Percentiles rank a stretch among this genome's conserved stretches.
phyloP scores from a whole-genome alignment of 2,888 invertebrate genomes.

The Drosophila gaucha region DNA sequence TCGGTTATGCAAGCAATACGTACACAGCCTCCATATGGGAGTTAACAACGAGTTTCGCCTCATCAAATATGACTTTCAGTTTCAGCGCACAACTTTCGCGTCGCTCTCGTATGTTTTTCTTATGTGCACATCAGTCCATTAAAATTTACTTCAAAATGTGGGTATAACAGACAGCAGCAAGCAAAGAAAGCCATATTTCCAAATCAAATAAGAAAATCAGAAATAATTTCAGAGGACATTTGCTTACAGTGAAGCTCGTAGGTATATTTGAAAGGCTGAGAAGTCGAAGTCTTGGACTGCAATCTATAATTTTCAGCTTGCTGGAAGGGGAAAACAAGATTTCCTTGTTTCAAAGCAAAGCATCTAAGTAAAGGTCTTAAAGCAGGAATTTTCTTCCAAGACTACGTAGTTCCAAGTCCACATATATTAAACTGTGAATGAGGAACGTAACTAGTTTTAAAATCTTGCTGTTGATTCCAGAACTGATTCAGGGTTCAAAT shows the following conservation, averaged over 20 bases:
- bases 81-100: constrained; percentile 55
- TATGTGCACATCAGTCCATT: constrained; percentile 18
- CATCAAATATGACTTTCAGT: constrained; percentile 80
- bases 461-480: no score
- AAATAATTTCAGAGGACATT: not conserved
- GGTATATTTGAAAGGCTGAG: no score
- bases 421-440: not conserved
- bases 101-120: constrained; percentile 65
- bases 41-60: constrained; percentile 22
- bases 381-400: no score
- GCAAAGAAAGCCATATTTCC: not conserved
- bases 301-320: no score
- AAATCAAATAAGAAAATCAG: constrained; percentile 1
- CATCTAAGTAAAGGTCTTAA: no score
- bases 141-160: not conserved
- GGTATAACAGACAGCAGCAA: constrained; percentile 7
- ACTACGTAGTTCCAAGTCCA: not conserved
- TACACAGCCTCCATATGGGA: constrained; percentile 7
- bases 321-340: no score
- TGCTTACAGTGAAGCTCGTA: not conserved
- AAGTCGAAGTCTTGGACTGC: no score
- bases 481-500: not conserved
- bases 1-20: constrained; percentile 71
- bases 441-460: not conserved
- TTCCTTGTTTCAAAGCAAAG: no score